Base-by-base conservation (phyloP, 2,113 vertebrate species). In the Arothron firmamentum region DNA sequence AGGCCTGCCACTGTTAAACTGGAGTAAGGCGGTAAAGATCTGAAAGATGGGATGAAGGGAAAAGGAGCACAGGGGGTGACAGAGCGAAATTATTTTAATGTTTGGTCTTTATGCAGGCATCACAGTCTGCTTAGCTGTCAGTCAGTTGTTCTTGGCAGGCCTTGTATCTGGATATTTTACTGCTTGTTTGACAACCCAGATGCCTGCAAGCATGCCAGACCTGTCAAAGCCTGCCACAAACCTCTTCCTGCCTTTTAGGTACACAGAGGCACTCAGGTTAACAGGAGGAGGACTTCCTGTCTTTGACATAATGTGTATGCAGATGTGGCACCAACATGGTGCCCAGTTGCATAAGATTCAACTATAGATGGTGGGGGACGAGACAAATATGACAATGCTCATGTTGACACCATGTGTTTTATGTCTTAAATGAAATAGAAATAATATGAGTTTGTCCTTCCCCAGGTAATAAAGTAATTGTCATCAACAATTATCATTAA, bases 141-240 rank as follows among this genome's bases (percentile, higher is more conserved):
- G 52, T 65, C 70, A 28, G 47, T 58, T 8, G n/a, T 53, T 60
- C 8, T n/a, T 53, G 43, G 34, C 17, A 4, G 51, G 25, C 56
- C 62, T 17, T 67, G 72, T 72, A 56, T 80, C 57, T 76, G 19
- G 55, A 9, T 50, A 61, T 83, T 67, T 63, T 69, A 7, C 65
- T 69, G 57, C 65, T 71, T 76, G 65, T 82, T 84, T 84, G 84
- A 88, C 82, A 86, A 71, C 52, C 62, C 55, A 54, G 65, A 74
- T 62, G 79, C 70, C 67, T 67, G 62, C 54, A 78, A 75, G 63
- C 77, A 67, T 70, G 75, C 50, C 3, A 17, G 42, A 70, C 62
- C 71, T 80, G 77, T 87, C 87, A 82, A 80, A 77, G 64, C 82
- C 66, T 81, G 83, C 86, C 80, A 78, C 55, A 64, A 49, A 53